These are phyloP conservation scores for Gallirallus australis DNA, from an alignment of 2,797 vertebrate genomes.

Conservation along the genomic window DNA sequence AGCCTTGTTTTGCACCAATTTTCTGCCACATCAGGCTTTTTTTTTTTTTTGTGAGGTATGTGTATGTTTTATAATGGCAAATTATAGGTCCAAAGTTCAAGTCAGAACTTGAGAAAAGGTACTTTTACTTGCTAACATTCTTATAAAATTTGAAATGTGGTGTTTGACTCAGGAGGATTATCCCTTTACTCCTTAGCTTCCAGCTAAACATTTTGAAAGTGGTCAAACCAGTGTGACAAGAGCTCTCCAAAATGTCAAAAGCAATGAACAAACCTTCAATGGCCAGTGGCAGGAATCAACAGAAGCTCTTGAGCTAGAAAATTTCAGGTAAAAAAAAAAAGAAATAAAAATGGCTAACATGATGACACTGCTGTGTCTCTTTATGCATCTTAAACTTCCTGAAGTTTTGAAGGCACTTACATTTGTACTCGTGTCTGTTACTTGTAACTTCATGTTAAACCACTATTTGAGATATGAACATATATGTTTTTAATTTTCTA, in stretches of 20 bases:
- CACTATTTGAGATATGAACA: background rate
- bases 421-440: background rate
- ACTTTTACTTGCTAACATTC: background rate
- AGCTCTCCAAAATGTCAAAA: conserved; percentile 56
- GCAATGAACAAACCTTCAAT: conserved; percentile 53
- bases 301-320: conserved; percentile 88
- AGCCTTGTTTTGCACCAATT: background rate
- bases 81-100: background rate
- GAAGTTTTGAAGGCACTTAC: background rate
- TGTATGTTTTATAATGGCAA: background rate
- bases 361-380: background rate
- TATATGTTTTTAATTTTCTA: background rate
- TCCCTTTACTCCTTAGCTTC: conserved; percentile 75
- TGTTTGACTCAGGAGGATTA: background rate
- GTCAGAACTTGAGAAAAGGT: background rate
- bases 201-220: conserved; percentile 74
- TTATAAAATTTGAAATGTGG: background rate
- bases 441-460: background rate
- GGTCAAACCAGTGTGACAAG: conserved; percentile 57
- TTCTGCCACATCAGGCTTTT: background rate
- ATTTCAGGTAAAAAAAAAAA: conserved; percentile 84
- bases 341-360: background rate
- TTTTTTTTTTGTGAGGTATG: accelerated
- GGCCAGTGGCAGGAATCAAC: conserved; percentile 70
- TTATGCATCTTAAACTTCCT: background rate